Evolutionary conservation across 2,888 invertebrate genomes (phyloP), one percentile per base, ranked within the genome.

Genomic region (Brachyopa scutellaris): DNA sequence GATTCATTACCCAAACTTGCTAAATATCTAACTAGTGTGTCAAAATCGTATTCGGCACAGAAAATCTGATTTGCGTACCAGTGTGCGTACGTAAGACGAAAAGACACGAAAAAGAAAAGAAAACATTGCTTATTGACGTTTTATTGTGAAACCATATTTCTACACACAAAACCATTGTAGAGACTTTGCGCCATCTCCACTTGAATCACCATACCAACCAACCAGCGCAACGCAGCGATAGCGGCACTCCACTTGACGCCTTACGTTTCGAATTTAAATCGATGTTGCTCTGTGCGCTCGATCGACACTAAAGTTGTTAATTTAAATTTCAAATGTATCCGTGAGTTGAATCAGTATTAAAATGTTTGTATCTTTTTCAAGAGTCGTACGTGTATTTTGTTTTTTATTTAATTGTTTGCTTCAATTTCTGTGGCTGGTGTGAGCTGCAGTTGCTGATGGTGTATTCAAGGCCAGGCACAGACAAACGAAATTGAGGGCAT

Each of bases 341-440:
- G 69, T 77, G 76, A 77, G 61, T 77, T 77, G 61, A 77, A 77
- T 77, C 40, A 47, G 36, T 40, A 70, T 61, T 61, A 26, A 55
- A 77, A 45, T 69, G 8, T 21, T 42, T 21, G 33, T 40, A 15
- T 23, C 23, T 61, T 49, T n/a, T n/a, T 45, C 15, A 1, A 53
- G 36, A 33, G 42, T 31, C 8, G 13, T 26, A 5, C 21, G 38
- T 31, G 23, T 55, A 17, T 17, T 45, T 33, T 29, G 8, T 69
- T 47, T 36, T 47, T 26, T 49, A 26, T 26, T 26, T 26, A 26
- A 5, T 42, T 29, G 26, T 29, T 29, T 45, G 53, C 45, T 21
- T 57, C 13, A 55, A 31, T 15, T 17, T 55, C 21, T 59, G 1
- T 38, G 17, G 6, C 11, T 45, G 23, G 13, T 33, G 33, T 31